phyloP scores from a whole-genome alignment of 2,113 vertebrate species.

The Rousettus leschenaultii region DNA sequence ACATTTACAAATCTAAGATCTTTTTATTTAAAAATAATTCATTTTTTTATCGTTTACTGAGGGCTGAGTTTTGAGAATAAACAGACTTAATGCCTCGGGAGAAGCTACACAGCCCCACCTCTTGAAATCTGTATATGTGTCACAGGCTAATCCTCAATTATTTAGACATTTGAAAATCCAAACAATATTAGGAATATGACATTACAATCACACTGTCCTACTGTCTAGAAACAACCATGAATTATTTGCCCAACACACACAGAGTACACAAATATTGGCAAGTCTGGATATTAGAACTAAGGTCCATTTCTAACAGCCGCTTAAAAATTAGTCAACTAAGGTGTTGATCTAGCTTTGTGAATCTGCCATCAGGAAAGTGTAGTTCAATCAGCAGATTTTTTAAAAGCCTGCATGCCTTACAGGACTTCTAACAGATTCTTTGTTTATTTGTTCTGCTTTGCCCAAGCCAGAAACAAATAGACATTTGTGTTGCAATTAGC shows the following conservation, averaged over 20 bases:
- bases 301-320: conserved; percentile 14
- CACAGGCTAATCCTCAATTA: not conserved
- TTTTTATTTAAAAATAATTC: conserved; percentile 43
- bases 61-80: conserved; percentile 15
- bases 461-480: conserved; percentile 51
- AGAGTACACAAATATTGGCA: not conserved
- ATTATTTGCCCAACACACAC: conserved; percentile 5
- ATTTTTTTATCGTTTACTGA: conserved; percentile 28
- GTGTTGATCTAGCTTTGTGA: not conserved
- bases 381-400: conserved; percentile 40
- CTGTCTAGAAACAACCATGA: conserved; percentile 8
- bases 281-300: not conserved
- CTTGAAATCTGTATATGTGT: not conserved
- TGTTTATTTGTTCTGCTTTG: conserved; percentile 21
- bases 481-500: not conserved
- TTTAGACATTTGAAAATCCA: conserved; percentile 33
- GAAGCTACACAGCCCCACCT: not conserved
- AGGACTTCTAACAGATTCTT: conserved; percentile 41
- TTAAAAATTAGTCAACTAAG: conserved; percentile 17
- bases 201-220: not conserved
- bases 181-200: not conserved
- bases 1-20: not conserved
- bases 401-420: not conserved
- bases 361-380: not conserved
- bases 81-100: not conserved